These are phyloP conservation scores for Eugnorisma glareosa DNA, from an alignment of 2,888 invertebrate species.

Conservation along the genomic window DNA sequence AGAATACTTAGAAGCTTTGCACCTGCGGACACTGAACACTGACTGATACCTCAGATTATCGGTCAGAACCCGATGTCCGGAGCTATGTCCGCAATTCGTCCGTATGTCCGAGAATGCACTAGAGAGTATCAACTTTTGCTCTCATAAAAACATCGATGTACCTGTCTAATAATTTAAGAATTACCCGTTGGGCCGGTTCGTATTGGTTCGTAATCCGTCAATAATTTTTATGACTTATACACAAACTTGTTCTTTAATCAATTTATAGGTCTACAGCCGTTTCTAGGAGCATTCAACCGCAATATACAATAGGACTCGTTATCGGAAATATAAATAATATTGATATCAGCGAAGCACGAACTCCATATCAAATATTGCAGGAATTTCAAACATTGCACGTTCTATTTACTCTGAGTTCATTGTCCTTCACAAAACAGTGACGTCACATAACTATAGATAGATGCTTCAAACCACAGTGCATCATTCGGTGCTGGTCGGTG, in stretches of 20 bases:
- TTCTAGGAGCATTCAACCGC: neutral
- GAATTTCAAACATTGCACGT: slow-evolving; percentile 5
- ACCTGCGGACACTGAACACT: neutral
- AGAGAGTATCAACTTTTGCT: neutral
- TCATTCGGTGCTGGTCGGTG: slow-evolving; percentile 20
- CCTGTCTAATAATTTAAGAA: neutral
- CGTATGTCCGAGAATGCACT: neutral
- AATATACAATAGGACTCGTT: neutral
- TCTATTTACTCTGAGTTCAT: slow-evolving; percentile 16
- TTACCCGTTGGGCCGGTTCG: neutral
- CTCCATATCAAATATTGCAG: neutral
- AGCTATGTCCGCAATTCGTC: neutral
- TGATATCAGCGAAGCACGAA: neutral
- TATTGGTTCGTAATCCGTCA: neutral
- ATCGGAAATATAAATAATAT: slow-evolving; percentile 1
- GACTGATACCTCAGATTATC: neutral
- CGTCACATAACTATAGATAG: neutral
- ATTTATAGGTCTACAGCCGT: neutral
- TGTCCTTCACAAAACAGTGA: slow-evolving; percentile 15
- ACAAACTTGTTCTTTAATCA: neutral
- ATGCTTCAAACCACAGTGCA: slow-evolving; percentile 17
- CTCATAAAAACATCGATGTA: neutral
- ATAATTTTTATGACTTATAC: neutral
- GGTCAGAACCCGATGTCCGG: neutral
- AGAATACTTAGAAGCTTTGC: neutral